Base-by-base conservation (phyloP, 2,888 invertebrate species). In the Oscheius sp. region DNA sequence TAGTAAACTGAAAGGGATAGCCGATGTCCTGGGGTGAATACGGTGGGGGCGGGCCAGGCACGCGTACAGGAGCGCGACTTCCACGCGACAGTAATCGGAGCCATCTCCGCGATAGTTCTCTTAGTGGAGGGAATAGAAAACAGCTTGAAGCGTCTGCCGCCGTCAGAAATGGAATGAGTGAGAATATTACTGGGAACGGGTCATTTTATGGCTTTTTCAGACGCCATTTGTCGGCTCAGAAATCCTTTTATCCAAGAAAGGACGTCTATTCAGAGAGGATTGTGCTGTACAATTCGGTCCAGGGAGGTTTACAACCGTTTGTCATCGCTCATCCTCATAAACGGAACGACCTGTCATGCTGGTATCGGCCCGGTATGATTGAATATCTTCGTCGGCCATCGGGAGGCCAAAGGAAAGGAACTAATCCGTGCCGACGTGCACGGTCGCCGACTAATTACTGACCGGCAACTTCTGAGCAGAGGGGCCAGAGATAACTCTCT, bases 391-490 rank as follows among this genome's bases (percentile, higher is more conserved):
- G 45, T 45, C 61, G 61, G 61, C 61, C 61, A 61, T 61, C 61
- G 42, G 45, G 42, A 12, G 45, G 42, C 61, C 61, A 61, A 61
- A 61, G 45, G 61, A 55, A 34, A 12, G 42, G n/a, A 45, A 45
- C 61, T 61, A 61, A 61, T 61, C 61, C 61, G 61, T 27, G 61
- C 42, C 61, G 61, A 61, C 61, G 61, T 61, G 61, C 25, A 61
- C 61, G 45, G 57, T 57, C 57, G 57, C 15, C 42, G 61, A 25
- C 61, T 61, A 61, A 61, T 61, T 61, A 45, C 61, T 61, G 61
- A 17, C 31, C 61, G 61, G 42, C 42, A 45, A 61, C 61, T 61
- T 61, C 45, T 61, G 61, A 61, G 61, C 57, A 61, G 61, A n/a
- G n/a, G n/a, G 20, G 12, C 12, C 23, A 57, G 23, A 57, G 17